These are phyloP conservation scores for Syrmaticus mikado DNA, from an alignment of 2,113 vertebrate species.

Conservation along the genomic window DNA sequence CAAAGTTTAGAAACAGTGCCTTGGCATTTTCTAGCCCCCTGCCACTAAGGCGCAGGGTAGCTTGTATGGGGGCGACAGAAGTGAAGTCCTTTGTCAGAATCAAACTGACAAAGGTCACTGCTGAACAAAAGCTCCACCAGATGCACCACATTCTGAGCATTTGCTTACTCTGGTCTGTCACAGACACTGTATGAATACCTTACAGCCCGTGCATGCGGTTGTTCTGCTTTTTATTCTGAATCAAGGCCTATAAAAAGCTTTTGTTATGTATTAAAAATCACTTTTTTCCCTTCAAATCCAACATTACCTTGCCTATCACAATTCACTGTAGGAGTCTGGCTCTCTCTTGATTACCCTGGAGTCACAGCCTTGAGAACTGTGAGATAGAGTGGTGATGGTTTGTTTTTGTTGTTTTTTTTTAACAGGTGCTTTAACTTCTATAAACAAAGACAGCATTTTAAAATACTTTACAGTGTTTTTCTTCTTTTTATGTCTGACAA, in stretches of 20 bases:
- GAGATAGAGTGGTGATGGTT: neutral
- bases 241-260: neutral
- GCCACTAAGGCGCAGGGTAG: too few relatives aligned
- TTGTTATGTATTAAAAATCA: too few relatives aligned
- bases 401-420: neutral
- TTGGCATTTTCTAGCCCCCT: neutral
- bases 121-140: neutral
- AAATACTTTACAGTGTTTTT: too few relatives aligned
- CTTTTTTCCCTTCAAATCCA: neutral
- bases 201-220: accelerated
- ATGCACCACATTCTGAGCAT: accelerated
- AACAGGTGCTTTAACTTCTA: neutral
- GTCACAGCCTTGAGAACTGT: neutral
- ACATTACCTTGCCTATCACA: neutral
- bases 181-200: accelerated
- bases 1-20: neutral
- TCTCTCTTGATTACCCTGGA: neutral
- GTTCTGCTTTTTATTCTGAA: neutral
- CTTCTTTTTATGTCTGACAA: accelerated
- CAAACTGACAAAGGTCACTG: accelerated
- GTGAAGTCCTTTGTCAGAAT: neutral
- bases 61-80: accelerated
- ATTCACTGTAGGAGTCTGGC: neutral
- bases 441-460: neutral
- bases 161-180: accelerated